Conservation (phyloP, 64 coral and sea anemone species). For the Montipora efflorescens region DNA sequence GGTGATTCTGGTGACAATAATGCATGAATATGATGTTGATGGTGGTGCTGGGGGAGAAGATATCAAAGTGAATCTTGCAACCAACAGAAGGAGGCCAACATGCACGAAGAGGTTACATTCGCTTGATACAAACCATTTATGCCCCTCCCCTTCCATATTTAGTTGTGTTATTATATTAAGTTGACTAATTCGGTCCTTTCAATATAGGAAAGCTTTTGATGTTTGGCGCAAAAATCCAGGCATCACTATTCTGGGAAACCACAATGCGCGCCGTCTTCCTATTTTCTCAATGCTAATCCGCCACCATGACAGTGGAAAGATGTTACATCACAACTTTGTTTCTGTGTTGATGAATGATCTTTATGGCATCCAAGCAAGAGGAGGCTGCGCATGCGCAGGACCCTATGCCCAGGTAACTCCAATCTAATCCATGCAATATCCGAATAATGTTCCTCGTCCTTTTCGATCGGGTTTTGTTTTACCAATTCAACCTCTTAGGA, state of each 20-base stretch:
- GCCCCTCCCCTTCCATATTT: not conserved
- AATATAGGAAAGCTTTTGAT: conserved; percentile 58
- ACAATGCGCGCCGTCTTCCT: conserved; percentile 66
- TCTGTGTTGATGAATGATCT: conserved; percentile 85
- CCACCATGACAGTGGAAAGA: conserved; percentile 79
- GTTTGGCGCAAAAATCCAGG: conserved; percentile 65
- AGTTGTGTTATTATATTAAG: not conserved
- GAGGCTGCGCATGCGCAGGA: conserved; percentile 95
- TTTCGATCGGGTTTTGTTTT: too few species aligned
- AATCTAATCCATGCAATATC: too few species aligned
- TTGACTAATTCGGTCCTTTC: not conserved
- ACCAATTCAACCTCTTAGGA: too few species aligned
- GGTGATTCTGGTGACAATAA: too few species aligned
- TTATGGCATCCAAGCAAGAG: conserved; percentile 83
- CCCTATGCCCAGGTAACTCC: conserved; percentile 79
- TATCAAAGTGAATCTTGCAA: too few species aligned
- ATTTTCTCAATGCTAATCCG: conserved; percentile 87
- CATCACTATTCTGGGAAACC: conserved; percentile 73
- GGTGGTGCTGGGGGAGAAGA: too few species aligned
- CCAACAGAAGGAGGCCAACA: too few species aligned
- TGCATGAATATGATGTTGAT: too few species aligned
- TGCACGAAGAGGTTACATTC: too few species aligned
- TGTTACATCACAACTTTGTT: conserved; percentile 94
- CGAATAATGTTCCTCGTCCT: too few species aligned
- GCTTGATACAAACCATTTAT: too few species aligned